Conservation (phyloP, 2,797 vertebrate species). For the Bradypus variegatus region DNA sequence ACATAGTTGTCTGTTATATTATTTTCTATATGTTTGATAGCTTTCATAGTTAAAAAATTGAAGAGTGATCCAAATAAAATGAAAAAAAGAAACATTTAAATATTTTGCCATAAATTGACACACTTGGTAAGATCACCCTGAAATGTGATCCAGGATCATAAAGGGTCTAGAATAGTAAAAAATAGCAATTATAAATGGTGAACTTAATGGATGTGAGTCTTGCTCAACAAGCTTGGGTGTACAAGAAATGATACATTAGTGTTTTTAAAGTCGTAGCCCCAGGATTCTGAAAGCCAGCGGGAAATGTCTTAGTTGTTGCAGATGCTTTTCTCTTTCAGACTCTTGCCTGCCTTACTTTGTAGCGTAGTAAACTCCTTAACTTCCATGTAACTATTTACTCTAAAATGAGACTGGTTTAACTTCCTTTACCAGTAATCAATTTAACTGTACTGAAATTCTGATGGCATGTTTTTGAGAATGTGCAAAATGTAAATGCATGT, state of each 20-base stretch:
- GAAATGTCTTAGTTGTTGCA: not conserved
- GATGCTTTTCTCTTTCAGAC: too few relatives aligned
- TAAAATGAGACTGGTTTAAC: constrained; percentile 10
- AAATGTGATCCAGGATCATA: not conserved
- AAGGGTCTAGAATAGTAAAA: not conserved
- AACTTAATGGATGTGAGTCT: not conserved
- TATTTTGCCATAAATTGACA: constrained; percentile 38
- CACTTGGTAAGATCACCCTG: not conserved
- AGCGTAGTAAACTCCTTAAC: not conserved
- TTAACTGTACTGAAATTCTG: constrained; percentile 23
- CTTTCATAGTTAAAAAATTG: not conserved
- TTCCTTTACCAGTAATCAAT: constrained; percentile 11
- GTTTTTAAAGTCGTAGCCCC: not conserved
- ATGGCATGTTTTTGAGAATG: constrained; percentile 13
- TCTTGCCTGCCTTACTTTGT: not conserved
- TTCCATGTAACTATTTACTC: not conserved
- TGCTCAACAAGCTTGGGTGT: not conserved
- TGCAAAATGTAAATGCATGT: not conserved
- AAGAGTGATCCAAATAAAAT: constrained; percentile 24
- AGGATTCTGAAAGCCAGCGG: not conserved
- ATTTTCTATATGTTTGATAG: not conserved
- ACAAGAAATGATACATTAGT: not conserved
- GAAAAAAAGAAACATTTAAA: not conserved
- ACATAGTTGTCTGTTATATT: not conserved
- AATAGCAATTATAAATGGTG: not conserved